These are phyloP conservation scores for Sander lucioperca DNA, from an alignment of 2,113 vertebrate species.

Conservation along the genomic window DNA sequence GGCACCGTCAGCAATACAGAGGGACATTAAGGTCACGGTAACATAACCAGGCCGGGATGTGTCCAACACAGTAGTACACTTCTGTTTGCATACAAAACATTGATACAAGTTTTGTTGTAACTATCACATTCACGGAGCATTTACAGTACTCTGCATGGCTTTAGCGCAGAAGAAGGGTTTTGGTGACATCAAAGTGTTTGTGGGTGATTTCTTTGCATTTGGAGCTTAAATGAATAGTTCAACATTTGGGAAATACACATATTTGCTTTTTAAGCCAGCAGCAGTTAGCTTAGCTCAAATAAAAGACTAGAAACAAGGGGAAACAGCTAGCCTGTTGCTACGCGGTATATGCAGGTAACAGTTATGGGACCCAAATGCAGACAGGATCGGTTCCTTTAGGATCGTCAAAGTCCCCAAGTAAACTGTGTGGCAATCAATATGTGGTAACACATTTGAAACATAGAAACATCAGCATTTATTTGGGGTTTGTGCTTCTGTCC, in stretches of 20 bases:
- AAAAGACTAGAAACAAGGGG: neutral
- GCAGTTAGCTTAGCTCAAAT: neutral
- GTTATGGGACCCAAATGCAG: neutral
- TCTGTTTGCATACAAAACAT: neutral
- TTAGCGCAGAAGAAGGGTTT: too few relatives aligned
- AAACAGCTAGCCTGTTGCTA: neutral
- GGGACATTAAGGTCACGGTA: constrained; percentile 15
- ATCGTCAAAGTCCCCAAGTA: too few relatives aligned
- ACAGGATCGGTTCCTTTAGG: neutral
- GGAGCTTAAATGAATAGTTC: neutral
- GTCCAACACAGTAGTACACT: neutral
- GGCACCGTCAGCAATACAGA: neutral
- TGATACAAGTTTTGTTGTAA: neutral
- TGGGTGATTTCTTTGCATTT: neutral
- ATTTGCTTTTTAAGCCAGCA: neutral
- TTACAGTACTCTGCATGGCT: neutral
- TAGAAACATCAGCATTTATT: too few relatives aligned
- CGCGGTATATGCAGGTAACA: neutral
- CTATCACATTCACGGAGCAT: neutral
- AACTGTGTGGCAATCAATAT: too few relatives aligned
- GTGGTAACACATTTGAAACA: too few relatives aligned
- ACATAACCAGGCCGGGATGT: constrained; percentile 1
- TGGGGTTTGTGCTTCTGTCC: too few relatives aligned
- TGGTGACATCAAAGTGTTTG: neutral
- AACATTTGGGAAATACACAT: neutral